Conservation (phyloP, 2,113 vertebrate species). For the Nibea albiflora region DNA sequence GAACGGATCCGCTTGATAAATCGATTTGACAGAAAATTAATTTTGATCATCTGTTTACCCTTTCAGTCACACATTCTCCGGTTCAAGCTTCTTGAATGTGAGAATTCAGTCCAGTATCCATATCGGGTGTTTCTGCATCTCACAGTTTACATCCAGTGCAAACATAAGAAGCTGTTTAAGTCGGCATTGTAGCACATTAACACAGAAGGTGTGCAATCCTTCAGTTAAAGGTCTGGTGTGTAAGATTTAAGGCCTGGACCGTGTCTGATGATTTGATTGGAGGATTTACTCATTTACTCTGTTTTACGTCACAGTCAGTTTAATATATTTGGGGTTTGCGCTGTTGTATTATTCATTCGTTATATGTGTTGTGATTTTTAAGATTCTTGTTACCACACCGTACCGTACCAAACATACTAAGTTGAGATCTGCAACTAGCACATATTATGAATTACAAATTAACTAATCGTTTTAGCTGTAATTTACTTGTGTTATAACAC, state of each 20-base stretch:
- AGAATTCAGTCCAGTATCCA: neutral
- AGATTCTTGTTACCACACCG: too few species aligned
- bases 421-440: neutral
- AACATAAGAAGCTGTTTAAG: neutral
- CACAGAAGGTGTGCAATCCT: neutral
- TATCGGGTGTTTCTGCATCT: neutral
- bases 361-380: too few species aligned
- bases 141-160: neutral
- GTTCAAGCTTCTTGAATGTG: neutral
- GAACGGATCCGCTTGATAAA: conserved; percentile 14
- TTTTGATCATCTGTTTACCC: neutral
- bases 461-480: neutral
- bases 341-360: too few species aligned
- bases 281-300: too few species aligned
- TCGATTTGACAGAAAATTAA: neutral
- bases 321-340: too few species aligned
- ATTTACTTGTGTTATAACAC: neutral
- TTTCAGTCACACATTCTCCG: neutral
- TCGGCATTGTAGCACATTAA: neutral
- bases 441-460: neutral
- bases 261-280: too few species aligned
- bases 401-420: too few species aligned
- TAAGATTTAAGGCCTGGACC: too few species aligned
- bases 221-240: too few species aligned
- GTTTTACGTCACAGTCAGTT: too few species aligned